These are phyloP conservation scores for Clarias gariepinus DNA, from an alignment of 2,113 vertebrate genomes.

Conservation along the genomic window DNA sequence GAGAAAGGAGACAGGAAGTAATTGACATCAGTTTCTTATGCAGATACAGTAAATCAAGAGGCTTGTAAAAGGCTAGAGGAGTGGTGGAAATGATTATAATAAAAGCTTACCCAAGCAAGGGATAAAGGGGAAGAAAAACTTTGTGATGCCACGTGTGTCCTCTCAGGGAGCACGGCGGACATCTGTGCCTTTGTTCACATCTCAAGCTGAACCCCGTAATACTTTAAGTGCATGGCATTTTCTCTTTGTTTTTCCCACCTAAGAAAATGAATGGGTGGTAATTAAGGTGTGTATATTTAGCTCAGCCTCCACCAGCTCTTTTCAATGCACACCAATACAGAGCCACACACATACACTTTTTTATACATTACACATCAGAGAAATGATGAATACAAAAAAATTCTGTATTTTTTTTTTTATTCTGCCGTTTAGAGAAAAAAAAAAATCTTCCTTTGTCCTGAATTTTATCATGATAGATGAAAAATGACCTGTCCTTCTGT, in stretches of 20 bases:
- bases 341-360: neutral
- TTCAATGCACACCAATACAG: neutral
- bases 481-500: conserved; percentile 20
- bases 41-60: conserved; percentile 41
- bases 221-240: conserved; percentile 44
- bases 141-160: too few species aligned
- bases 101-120: conserved; percentile 42
- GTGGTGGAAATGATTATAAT: conserved; percentile 48
- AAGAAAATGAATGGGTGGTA: conserved; percentile 47
- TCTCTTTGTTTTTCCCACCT: conserved; percentile 41
- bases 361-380: neutral
- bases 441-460: neutral
- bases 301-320: conserved; percentile 28
- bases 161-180: too few species aligned
- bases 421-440: neutral
- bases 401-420: too few species aligned
- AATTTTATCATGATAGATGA: neutral
- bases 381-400: neutral
- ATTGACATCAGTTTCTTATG: conserved; percentile 20
- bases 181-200: too few species aligned
- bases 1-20: conserved; percentile 20
- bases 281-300: conserved; percentile 52
- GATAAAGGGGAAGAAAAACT: neutral
- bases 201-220: too few species aligned
- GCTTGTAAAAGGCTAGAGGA: conserved; percentile 44